Evolutionary conservation across 2,113 vertebrate genomes (phyloP).

Genomic region (Aspidoscelis tigris): DNA sequence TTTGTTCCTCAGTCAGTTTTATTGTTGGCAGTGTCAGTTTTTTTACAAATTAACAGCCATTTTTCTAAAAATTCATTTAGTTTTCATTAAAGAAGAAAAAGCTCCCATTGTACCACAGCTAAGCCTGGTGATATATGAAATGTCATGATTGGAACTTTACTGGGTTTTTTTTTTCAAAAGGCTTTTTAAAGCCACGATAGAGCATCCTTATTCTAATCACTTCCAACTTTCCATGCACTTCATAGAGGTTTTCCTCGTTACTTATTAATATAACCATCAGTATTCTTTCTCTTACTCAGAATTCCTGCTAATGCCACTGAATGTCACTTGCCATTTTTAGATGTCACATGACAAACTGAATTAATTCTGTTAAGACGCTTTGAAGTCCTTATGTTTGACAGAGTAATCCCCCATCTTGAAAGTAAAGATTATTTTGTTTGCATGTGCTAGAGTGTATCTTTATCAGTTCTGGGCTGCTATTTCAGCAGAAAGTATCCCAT

Average conservation of each 20-base stretch:
- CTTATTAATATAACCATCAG: background rate
- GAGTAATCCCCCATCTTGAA: background rate
- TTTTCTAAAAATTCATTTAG: background rate
- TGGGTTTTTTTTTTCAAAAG: background rate
- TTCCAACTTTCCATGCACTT: background rate
- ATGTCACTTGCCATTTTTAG: background rate
- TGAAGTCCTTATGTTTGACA: background rate
- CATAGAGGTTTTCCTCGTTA: background rate
- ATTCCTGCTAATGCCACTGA: background rate
- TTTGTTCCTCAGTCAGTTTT: background rate
- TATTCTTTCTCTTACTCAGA: background rate
- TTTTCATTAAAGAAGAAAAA: background rate
- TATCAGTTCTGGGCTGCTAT: background rate
- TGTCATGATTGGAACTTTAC: background rate
- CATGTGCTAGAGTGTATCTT: background rate
- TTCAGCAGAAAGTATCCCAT: background rate
- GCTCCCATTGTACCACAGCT: background rate
- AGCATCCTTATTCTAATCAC: background rate
- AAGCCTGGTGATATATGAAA: background rate
- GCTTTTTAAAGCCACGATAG: background rate
- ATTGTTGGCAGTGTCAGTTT: slow-evolving; percentile 1
- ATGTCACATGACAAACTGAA: background rate
- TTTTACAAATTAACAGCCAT: slow-evolving; percentile 16
- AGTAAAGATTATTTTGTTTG: background rate
- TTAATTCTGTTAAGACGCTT: background rate